Conservation (phyloP, 2,797 vertebrate genomes). For the Enteromius trimaculatus region DNA sequence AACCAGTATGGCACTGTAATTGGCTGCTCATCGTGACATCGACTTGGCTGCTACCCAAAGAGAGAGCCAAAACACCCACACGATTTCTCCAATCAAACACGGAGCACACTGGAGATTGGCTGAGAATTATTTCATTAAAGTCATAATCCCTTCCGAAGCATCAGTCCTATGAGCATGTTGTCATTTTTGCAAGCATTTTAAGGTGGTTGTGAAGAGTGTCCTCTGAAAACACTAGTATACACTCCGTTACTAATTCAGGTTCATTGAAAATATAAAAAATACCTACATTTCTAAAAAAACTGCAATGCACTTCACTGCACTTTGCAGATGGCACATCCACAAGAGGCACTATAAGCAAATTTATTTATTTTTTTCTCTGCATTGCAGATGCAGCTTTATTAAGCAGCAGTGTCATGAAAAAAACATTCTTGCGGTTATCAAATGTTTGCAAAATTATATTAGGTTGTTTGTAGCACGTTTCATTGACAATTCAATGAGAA, state of each 20-base stretch:
- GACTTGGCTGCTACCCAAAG: conserved; percentile 20
- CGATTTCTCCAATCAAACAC: conserved; percentile 18
- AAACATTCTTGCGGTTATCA: background rate
- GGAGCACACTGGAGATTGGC: conserved; percentile 2
- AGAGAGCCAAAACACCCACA: conserved; percentile 41
- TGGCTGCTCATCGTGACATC: conserved; percentile 44
- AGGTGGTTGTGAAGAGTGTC: background rate
- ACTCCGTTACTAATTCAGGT: background rate
- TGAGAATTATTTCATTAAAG: conserved; percentile 30
- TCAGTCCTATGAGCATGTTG: background rate
- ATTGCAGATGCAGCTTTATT: no score
- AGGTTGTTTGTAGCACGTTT: background rate
- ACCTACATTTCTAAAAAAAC: background rate
- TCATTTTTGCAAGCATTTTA: background rate
- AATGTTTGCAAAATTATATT: background rate
- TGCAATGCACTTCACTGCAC: no score
- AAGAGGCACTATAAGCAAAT: background rate
- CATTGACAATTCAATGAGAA: background rate
- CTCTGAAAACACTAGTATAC: background rate
- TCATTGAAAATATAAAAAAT: background rate
- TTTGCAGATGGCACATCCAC: background rate
- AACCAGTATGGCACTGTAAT: conserved; percentile 46
- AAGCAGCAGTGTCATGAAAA: background rate
- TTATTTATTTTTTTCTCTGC: no score
- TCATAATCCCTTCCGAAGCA: background rate